These are phyloP conservation scores for Leptocoma aspasia DNA, from an alignment of 2,113 vertebrate species.

Conservation along the genomic window DNA sequence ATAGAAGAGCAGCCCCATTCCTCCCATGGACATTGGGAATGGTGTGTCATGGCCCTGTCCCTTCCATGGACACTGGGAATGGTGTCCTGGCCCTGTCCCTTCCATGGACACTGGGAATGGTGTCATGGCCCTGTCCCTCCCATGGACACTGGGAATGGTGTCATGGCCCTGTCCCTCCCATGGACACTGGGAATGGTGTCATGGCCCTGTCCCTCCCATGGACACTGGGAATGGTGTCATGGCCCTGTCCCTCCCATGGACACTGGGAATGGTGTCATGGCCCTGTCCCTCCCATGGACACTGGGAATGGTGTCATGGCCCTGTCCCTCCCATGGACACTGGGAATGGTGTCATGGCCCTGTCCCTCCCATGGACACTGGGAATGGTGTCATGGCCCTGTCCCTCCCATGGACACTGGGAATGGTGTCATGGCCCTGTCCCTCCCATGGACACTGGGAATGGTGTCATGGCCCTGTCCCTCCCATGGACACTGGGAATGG, in stretches of 20 bases:
- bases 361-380: background rate
- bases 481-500: background rate
- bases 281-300: fast-evolving
- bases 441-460: background rate
- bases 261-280: background rate
- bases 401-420: background rate
- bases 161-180: background rate
- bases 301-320: background rate
- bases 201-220: background rate
- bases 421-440: background rate
- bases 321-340: fast-evolving
- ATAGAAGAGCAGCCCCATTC: background rate
- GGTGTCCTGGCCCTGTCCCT: fast-evolving
- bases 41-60: fast-evolving
- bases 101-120: background rate
- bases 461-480: background rate
- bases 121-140: fast-evolving
- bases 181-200: background rate
- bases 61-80: background rate
- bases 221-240: background rate
- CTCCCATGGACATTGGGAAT: background rate
- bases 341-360: background rate
- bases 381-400: fast-evolving
- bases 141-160: background rate
- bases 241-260: background rate